Conservation (phyloP, 2,113 vertebrate genomes). For the Tychaedon coryphoeus region DNA sequence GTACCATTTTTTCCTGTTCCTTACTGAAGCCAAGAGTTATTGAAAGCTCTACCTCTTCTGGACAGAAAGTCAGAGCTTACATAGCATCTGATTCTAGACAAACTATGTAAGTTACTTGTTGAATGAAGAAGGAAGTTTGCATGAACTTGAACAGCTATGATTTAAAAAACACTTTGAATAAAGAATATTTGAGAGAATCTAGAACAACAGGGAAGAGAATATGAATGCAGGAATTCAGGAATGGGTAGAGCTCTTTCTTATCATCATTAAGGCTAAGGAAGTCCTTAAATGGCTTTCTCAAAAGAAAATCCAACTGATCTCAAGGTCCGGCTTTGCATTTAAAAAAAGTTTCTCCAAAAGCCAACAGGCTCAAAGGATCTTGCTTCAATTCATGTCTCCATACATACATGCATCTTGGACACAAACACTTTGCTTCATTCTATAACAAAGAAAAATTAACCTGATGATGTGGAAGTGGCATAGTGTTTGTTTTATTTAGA, state of each 20-base stretch:
- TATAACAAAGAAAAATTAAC: not conserved
- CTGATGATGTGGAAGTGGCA: not conserved
- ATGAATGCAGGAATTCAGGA: not conserved
- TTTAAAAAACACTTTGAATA: not conserved
- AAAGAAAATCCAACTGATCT: not conserved
- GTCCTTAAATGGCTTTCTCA: not conserved
- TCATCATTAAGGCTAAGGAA: not conserved
- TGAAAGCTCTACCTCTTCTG: not conserved
- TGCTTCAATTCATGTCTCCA: not conserved
- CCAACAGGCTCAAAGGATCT: not conserved
- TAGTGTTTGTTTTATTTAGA: not conserved
- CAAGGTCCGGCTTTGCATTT: not conserved
- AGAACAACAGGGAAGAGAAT: not conserved
- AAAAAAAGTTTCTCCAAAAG: not conserved
- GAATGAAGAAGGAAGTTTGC: not conserved
- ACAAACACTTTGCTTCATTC: not conserved
- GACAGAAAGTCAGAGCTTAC: not conserved
- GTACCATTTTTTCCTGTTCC: not conserved
- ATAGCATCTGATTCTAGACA: not conserved
- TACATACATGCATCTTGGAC: not conserved
- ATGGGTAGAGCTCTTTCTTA: not conserved
- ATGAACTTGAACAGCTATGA: not conserved
- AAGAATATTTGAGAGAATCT: not conserved
- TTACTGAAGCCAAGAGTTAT: not conserved
- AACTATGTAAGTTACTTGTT: not conserved